Conservation (phyloP, 2,113 vertebrate genomes). For the Notarius lentiginosus region DNA sequence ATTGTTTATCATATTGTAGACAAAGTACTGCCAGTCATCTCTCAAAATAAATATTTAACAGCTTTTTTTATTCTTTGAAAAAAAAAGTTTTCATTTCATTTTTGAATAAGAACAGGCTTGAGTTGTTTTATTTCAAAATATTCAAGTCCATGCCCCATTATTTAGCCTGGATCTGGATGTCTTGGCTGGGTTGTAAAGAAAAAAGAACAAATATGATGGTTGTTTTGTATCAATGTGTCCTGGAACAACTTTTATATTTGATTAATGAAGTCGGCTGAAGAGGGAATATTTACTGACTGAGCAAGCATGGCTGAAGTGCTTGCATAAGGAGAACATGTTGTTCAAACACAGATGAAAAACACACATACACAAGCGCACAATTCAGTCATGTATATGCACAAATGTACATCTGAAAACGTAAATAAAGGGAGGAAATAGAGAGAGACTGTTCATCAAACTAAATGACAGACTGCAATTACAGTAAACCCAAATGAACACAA, state of each 20-base stretch:
- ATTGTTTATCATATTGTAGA: not conserved
- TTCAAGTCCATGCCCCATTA: not conserved
- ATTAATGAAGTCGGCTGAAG: conserved; percentile 23
- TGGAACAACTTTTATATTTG: not conserved
- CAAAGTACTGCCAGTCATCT: not conserved
- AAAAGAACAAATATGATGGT: not conserved
- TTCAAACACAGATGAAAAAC: not conserved
- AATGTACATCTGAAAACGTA: not conserved
- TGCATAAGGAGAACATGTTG: conserved; percentile 1
- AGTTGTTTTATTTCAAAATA: not conserved
- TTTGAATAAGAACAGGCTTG: not conserved
- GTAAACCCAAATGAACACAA: not conserved
- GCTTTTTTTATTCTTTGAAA: not conserved
- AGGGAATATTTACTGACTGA: conserved; percentile 6
- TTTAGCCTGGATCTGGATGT: not conserved
- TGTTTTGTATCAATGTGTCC: not conserved
- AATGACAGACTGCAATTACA: not conserved
- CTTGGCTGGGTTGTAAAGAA: not conserved
- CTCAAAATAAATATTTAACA: not conserved
- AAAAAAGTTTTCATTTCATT: not conserved
- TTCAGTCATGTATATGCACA: not conserved
- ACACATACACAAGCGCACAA: not conserved
- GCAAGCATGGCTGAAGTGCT: not conserved
- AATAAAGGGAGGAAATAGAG: not conserved
- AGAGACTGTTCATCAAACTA: not conserved